Base-by-base conservation (phyloP, 2,113 vertebrate genomes). In the Litocranius walleri region DNA sequence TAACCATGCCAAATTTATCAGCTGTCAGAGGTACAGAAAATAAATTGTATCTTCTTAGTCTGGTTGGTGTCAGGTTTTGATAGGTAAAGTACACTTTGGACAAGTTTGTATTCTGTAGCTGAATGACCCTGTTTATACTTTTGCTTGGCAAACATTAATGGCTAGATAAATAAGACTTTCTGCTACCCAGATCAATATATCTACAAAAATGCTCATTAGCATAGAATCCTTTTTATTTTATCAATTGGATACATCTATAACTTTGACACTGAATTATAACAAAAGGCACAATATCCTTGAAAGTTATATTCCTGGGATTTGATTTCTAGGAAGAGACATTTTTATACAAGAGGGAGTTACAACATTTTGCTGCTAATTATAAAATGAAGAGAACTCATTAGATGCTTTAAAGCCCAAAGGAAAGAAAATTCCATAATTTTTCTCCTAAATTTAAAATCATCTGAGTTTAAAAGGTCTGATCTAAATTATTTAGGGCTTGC, bases 371-470 rank as follows among this genome's bases (percentile, higher is more conserved):
- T 62, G 84, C 59, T 82, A 94, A 82, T 97, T 94, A 96, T 86
- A 94, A 98, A 96, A 95, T 62, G 57, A 94, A 62, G 9, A 93
- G 27, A 90, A 84, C 61, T 91, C 92, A 88, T 94, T 56, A 88
- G 27, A 87, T 82, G 27, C 77, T 90, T 97, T 56, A 95, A 96
- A 95, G 90, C 21, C 40, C n/a, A 64, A 90, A 92, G 30, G 23
- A 88, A 84, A 92, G 27, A 93, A 80, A 9, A 80, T 48, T 71
- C 6, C 7, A 11, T 94, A 93, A 61, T 12, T 97, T 83, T 97
- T 95, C 83, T 95, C 23, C 50, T 84, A 87, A 93, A 92, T 95
- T 94, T 97, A 89, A 95, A 94, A 59, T 91, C 27, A 52, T 64
- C 11, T 25, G 14, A 97, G 21, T 90, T 95, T 85, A 78, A 90